These are phyloP conservation scores for Drosophila takahashii DNA, from an alignment of 1,140 invertebrate genomes.

Conservation along the genomic window DNA sequence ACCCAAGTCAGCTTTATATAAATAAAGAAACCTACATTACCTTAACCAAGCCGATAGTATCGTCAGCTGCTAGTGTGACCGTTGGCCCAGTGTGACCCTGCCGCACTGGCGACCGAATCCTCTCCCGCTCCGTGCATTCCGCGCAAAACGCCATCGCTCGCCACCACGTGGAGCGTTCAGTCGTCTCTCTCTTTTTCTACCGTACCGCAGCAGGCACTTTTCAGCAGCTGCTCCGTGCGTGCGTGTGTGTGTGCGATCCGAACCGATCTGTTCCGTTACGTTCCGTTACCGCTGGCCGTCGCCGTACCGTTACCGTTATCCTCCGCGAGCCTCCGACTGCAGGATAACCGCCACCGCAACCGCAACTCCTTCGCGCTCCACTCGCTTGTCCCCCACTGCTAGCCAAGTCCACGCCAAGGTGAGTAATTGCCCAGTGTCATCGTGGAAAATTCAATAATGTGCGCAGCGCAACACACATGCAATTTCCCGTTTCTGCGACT, in stretches of 20 bases:
- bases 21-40: too few species aligned
- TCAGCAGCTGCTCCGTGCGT: constrained; percentile 49
- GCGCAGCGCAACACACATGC: constrained; percentile 45
- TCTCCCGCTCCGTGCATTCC: neutral
- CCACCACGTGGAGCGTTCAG: constrained; percentile 41
- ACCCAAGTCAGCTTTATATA: too few species aligned
- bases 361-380: constrained; percentile 19
- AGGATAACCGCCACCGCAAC: constrained; percentile 12
- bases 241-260: constrained; percentile 43
- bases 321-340: neutral
- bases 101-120: neutral
- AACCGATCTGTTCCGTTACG: constrained; percentile 32
- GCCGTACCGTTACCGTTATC: constrained; percentile 16
- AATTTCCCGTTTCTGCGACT: constrained; percentile 34
- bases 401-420: constrained; percentile 34
- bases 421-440: constrained; percentile 29
- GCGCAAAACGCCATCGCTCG: constrained; percentile 16
- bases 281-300: constrained; percentile 6
- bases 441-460: constrained; percentile 75
- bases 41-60: too few species aligned
- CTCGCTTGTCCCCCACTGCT: constrained; percentile 22
- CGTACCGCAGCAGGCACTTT: constrained; percentile 33
- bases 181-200: constrained; percentile 48
- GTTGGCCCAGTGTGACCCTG: neutral
- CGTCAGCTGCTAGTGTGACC: neutral